Evolutionary conservation across 2,888 invertebrate genomes (phyloP), one percentile per base, ranked within the genome.

Genomic region (Ormyrus thymus): DNA sequence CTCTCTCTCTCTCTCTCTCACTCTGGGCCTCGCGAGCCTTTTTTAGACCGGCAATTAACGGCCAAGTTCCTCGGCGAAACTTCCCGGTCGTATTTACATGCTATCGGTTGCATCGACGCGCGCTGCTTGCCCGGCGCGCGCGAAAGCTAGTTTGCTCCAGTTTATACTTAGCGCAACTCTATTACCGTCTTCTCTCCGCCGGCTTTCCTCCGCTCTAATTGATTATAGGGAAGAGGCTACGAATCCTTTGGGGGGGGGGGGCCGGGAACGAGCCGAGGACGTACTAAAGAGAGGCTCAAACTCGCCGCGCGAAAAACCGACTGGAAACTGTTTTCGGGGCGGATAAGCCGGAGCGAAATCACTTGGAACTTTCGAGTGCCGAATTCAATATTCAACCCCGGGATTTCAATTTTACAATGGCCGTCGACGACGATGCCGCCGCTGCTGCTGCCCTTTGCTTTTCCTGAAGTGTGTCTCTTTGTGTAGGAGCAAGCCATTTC

Each of bases 101-200:
- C 77, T 72, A 78, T 78, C 72, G 77, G 77, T 72, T 72, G 72
- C 72, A 78, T 78, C 72, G 72, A 66, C 61, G 29, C 11, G 56
- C 55, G 43, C 29, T 29, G n/a, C 29, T 29, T 6, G 53, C 46
- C 45, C 3, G 15, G 29, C 77, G n/a, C 11, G 29, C 61, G 59
- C 66, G 9, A 29, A 29, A 29, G 74, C 78, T 82, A 86, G 86
- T 86, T 86, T 85, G 86, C 83, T 85, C 86, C 83, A 87, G 85
- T 87, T 88, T 86, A 84, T 84, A 85, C 84, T 84, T 84, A 77
- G 82, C 81, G 78, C 81, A 85, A 86, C 85, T 86, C 84, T 82
- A 86, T 87, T 87, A 87, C 85, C 84, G 86, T 85, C 86, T 84
- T 50, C 84, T 50, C 84, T n/a, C 1, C 65, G 9, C 83, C 84